Conservation (phyloP, 2,888 invertebrate species). For the Drosophila austrosaltans region DNA sequence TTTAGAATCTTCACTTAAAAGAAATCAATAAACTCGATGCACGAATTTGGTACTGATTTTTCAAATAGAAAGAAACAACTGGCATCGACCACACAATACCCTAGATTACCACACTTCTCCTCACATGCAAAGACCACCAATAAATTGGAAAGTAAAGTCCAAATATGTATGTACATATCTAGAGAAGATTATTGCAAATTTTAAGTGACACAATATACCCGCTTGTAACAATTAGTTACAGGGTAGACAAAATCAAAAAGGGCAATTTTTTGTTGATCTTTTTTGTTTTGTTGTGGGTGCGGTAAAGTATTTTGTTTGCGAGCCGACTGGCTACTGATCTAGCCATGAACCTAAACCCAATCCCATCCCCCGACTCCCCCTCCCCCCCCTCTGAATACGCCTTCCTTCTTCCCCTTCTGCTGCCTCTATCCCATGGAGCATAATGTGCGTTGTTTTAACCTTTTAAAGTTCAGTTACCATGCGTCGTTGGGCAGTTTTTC, state of each 20-base stretch:
- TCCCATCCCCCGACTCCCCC: not conserved
- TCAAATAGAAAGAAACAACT: not conserved
- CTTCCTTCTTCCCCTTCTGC: too few relatives aligned
- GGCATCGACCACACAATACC: not conserved
- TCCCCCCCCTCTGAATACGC: not conserved
- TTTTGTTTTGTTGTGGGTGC: not conserved
- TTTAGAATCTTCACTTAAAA: constrained; percentile 51
- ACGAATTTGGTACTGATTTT: constrained; percentile 30
- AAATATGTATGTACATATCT: too few relatives aligned
- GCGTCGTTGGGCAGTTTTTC: constrained; percentile 22
- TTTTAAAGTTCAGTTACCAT: constrained; percentile 57
- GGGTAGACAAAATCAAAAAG: not conserved
- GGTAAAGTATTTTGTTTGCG: constrained; percentile 1
- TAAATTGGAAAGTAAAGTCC: too few relatives aligned
- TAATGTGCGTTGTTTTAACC: constrained; percentile 36
- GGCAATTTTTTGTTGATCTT: constrained; percentile 1
- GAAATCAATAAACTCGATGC: constrained; percentile 42
- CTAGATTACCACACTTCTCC: not conserved
- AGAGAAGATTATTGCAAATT: too few relatives aligned
- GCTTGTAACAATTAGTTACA: not conserved
- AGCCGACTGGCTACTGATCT: constrained; percentile 7
- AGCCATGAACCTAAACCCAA: constrained; percentile 5
- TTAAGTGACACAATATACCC: not conserved
- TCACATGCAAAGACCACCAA: not conserved
- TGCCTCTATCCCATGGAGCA: too few relatives aligned